phyloP scores from a whole-genome alignment of 2,113 vertebrate genomes.

The Phalacrocorax pelagicus region DNA sequence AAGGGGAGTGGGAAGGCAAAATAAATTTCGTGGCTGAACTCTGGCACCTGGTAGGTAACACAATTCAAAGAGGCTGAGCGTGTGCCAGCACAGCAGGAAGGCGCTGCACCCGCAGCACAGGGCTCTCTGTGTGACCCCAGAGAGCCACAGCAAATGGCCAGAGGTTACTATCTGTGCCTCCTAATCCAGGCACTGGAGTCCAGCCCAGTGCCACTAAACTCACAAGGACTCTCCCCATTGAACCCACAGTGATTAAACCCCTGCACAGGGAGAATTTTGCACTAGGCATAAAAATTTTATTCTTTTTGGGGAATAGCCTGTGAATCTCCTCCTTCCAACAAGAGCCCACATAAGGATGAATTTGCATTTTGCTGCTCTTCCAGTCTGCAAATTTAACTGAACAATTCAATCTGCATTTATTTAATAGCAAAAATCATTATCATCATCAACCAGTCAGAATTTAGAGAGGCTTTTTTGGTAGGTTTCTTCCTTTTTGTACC shows the following conservation, averaged over 20 bases:
- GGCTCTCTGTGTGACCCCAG: background rate
- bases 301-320: accelerated
- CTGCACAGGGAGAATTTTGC: background rate
- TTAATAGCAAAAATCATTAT: background rate
- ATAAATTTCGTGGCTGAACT: accelerated
- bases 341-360: background rate
- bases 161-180: background rate
- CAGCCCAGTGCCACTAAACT: background rate
- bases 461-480: background rate
- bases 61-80: background rate
- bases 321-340: background rate
- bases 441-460: background rate
- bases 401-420: background rate
- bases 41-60: background rate
- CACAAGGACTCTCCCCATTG: accelerated
- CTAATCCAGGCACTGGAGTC: background rate
- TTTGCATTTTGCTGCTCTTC: background rate
- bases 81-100: background rate
- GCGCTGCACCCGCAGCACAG: background rate
- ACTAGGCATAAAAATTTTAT: accelerated
- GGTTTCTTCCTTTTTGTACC: background rate
- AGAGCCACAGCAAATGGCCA: background rate
- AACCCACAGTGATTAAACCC: background rate
- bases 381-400: background rate
- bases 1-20: background rate